Percentiles rank a stretch among this genome's conserved stretches.
Evolutionary conservation across 2,797 vertebrate species (phyloP).

Genomic region (Sarcoramphus papa): DNA sequence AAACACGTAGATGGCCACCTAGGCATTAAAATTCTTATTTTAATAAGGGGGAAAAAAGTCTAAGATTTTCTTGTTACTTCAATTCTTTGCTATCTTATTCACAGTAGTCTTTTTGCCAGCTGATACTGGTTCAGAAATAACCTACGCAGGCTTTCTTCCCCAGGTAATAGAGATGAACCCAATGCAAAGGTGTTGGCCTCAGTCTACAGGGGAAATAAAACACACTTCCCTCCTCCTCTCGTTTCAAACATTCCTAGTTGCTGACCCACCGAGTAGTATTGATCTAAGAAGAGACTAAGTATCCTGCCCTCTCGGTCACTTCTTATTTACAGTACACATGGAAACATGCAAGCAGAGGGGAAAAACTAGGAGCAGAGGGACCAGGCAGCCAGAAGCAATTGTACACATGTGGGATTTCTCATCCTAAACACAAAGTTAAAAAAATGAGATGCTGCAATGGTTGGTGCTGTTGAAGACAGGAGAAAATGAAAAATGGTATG

Average conservation of each 20-base stretch:
- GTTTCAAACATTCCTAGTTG: not conserved
- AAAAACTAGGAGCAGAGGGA: not conserved
- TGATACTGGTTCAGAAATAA: not conserved
- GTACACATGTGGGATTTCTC: not conserved
- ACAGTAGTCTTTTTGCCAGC: not conserved
- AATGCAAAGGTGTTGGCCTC: not conserved
- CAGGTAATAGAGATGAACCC: not conserved
- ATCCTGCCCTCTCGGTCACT: not conserved
- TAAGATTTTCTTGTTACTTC: not conserved
- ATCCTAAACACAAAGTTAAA: not conserved
- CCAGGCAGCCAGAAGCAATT: not conserved
- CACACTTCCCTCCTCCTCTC: not conserved
- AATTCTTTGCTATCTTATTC: not conserved
- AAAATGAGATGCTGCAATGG: constrained; percentile 4
- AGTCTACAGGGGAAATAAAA: not conserved
- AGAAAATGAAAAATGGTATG: constrained; percentile 50
- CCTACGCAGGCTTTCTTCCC: not conserved
- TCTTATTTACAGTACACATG: not conserved
- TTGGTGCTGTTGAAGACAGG: not conserved
- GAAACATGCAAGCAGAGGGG: not conserved
- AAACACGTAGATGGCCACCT: not conserved
- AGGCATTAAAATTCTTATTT: not conserved
- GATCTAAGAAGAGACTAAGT: not conserved
- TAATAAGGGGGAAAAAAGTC: fast-evolving
- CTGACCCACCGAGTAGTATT: not conserved